Evolutionary conservation across 2,113 vertebrate genomes (phyloP).

Genomic region (Malaclemys terrapin): DNA sequence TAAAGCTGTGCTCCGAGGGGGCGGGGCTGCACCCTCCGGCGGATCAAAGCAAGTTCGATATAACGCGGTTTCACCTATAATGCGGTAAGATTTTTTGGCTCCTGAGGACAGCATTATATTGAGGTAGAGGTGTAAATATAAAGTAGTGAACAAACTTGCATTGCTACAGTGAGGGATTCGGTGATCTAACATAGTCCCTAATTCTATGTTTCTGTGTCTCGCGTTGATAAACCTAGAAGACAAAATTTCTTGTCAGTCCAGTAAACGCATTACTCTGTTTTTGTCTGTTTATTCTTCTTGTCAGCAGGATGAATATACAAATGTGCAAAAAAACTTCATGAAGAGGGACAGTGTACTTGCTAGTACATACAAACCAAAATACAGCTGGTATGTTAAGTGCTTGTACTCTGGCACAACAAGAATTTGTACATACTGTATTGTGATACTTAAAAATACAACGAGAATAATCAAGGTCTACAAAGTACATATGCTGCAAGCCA

Average conservation of each 20-base stretch:
- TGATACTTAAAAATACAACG: slow-evolving; percentile 38
- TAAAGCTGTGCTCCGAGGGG: no score
- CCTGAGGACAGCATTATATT: no score
- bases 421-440: background rate
- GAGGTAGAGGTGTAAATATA: background rate
- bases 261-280: background rate
- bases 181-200: background rate
- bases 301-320: slow-evolving; percentile 18
- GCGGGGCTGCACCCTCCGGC: no score
- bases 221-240: slow-evolving; percentile 12
- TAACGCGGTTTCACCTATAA: no score
- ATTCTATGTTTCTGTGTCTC: background rate
- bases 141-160: background rate
- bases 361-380: slow-evolving; percentile 4
- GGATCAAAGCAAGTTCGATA: no score
- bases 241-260: background rate
- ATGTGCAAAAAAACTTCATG: background rate
- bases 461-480: background rate
- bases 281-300: background rate
- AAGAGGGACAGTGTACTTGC: background rate
- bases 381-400: background rate
- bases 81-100: no score
- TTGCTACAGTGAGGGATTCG: background rate
- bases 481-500: background rate
- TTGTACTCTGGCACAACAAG: background rate